Conservation (phyloP, 2,888 invertebrate genomes). For the Emmelina monodactyla region DNA sequence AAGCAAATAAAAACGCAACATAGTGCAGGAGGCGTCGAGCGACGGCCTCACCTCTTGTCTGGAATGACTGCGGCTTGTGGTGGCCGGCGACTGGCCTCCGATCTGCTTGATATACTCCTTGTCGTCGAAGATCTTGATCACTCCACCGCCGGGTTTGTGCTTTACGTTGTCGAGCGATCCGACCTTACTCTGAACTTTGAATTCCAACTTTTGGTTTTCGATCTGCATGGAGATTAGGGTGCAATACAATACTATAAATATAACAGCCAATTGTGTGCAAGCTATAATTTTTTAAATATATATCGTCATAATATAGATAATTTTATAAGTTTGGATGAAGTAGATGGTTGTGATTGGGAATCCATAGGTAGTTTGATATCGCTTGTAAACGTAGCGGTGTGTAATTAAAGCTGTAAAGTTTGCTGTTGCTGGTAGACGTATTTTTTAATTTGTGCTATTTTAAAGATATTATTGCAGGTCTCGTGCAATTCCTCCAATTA, state of each 20-base stretch:
- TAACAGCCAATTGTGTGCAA: slow-evolving; percentile 1
- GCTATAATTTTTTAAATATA: slow-evolving; percentile 7
- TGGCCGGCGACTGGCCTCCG: slow-evolving; percentile 48
- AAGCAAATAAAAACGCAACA: slow-evolving; percentile 8
- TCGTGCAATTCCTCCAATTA: too few species aligned
- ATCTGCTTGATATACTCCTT: slow-evolving; percentile 88
- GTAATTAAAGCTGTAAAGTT: too few species aligned
- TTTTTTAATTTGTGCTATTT: too few species aligned
- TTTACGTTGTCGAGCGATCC: slow-evolving; percentile 91
- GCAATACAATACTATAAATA: slow-evolving; percentile 13
- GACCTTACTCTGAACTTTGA: slow-evolving; percentile 92
- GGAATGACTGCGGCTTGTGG: slow-evolving; percentile 41
- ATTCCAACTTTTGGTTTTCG: slow-evolving; percentile 88
- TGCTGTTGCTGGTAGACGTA: too few species aligned
- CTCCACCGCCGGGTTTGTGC: slow-evolving; percentile 92
- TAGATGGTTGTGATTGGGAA: too few species aligned
- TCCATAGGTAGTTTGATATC: too few species aligned
- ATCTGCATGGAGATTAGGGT: slow-evolving; percentile 70
- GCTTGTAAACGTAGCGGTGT: too few species aligned
- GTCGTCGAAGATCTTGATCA: slow-evolving; percentile 93
- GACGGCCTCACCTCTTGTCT: slow-evolving; percentile 58
- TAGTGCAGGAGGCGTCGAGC: background rate
- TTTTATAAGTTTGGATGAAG: too few species aligned
- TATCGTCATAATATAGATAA: too few species aligned
- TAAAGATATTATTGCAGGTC: too few species aligned